Evolutionary conservation across 1,140 invertebrate species (phyloP), one percentile per base, ranked within the genome.

Genomic region (Colletes gigas): DNA sequence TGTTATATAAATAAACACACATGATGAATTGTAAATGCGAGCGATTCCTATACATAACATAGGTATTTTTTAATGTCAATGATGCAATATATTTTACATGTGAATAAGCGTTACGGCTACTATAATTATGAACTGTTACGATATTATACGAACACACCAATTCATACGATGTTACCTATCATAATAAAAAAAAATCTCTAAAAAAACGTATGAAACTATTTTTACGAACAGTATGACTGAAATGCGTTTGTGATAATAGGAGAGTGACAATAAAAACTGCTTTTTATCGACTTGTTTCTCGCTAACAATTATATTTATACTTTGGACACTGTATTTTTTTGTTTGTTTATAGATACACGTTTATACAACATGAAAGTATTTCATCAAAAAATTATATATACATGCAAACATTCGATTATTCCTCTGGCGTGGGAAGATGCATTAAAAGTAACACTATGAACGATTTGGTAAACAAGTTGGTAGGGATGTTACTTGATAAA

Each of bases 241-340:
- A 67, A n/a, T 50, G 44, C n/a, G 15, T 19, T 76, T 67, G 66
- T 74, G 50, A 78, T 54, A 60, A 44, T 65, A 73, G 47, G 54
- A 59, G n/a, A 50, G 17, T 44, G 72, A 65, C 30, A 71, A 75
- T 75, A 69, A 81, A 78, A 80, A 69, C 21, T 72, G 52, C 66
- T 72, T 75, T 72, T 59, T 21, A 70, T 44, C 39, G 44, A 59
- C 52, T 55, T 52, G 7, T 55, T 78, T 62, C 78, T 39, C 62
- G 68, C 44, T 50, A 76, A 78, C 62, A 82, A 78, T 57, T 78
- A 55, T 82, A 84, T 82, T 82, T 86, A 62, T 86, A 86, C 70
- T 76, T 76, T 83, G 54, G 15, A 71, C 60, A 72, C 19, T 82
- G 44, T 62, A 60, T 21, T 21, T 69, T 6, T 17, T 30, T 14